Conservation (phyloP, 2,797 vertebrate genomes). For the Sebastes goodei region DNA sequence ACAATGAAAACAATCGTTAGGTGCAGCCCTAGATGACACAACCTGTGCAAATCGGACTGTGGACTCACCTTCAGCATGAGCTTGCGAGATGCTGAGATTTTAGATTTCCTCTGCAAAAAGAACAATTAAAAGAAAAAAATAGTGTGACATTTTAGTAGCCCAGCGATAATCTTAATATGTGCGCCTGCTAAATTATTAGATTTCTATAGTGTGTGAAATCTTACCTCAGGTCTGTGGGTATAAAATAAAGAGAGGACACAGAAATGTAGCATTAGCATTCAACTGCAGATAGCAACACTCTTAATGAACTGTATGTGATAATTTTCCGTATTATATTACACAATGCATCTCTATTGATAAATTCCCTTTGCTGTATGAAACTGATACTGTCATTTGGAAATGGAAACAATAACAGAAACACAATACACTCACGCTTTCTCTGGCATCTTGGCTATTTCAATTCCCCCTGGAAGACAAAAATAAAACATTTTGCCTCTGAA, state of each 20-base stretch:
- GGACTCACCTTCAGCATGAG: slow-evolving; percentile 92
- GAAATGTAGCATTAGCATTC: background rate
- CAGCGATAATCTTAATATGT: background rate
- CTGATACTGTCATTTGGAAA: slow-evolving; percentile 20
- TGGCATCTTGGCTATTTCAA: slow-evolving; percentile 78
- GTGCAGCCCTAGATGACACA: background rate
- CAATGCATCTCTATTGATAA: slow-evolving; percentile 26
- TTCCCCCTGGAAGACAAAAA: slow-evolving; percentile 79
- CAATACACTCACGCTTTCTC: slow-evolving; percentile 79
- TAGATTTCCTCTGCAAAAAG: slow-evolving; percentile 89
- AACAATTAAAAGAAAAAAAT: background rate
- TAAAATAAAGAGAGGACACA: background rate
- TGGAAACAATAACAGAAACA: slow-evolving; percentile 56
- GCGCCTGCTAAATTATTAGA: background rate
- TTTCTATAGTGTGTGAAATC: slow-evolving; percentile 9
- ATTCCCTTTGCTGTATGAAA: slow-evolving; percentile 8
- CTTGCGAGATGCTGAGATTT: slow-evolving; percentile 97
- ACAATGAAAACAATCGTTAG: too few species aligned
- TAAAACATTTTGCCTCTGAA: slow-evolving; percentile 67
- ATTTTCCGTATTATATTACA: background rate
- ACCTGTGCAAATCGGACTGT: background rate
- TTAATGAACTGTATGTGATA: background rate
- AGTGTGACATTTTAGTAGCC: background rate
- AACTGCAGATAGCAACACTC: background rate
- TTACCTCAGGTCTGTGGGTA: slow-evolving; percentile 79